Evolutionary conservation across 92 coral and sea anemone genomes (phyloP).

Genomic region (Blastomussa wellsi): DNA sequence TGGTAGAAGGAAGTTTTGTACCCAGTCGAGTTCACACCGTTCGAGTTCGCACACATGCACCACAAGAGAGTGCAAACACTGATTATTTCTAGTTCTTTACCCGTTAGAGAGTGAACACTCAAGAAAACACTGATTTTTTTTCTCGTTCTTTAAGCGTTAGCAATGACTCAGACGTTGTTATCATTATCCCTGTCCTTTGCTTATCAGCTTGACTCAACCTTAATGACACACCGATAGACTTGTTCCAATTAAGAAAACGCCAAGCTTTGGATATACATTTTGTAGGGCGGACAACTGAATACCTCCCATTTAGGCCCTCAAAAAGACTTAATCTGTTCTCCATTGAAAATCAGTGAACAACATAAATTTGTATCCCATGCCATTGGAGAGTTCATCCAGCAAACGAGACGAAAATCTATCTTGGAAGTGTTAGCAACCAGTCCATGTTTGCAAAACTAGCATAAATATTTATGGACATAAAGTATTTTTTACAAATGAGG

Average conservation of each 20-base stretch:
- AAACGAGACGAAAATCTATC: constrained; percentile 14
- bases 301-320: too few relatives aligned
- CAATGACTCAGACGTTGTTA: not conserved
- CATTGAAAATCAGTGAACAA: not conserved
- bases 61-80: too few relatives aligned
- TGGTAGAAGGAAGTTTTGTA: too few relatives aligned
- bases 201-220: not conserved
- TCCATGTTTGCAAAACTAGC: constrained; percentile 37
- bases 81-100: too few relatives aligned
- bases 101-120: too few relatives aligned
- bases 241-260: not conserved
- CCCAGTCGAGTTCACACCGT: too few relatives aligned
- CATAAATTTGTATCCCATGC: not conserved
- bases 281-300: not conserved
- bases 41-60: too few relatives aligned
- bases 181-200: not conserved
- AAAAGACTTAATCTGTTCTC: not conserved
- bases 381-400: constrained; percentile 1
- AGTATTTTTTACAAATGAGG: constrained; percentile 50
- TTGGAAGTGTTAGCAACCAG: constrained; percentile 35
- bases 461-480: constrained; percentile 42
- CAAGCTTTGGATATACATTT: not conserved
- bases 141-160: too few relatives aligned
- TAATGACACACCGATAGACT: not conserved
- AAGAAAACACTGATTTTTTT: too few relatives aligned